Evolutionary conservation across 1,140 invertebrate species (phyloP), one percentile per base, ranked within the genome.

Genomic region (Sycobia sp.): DNA sequence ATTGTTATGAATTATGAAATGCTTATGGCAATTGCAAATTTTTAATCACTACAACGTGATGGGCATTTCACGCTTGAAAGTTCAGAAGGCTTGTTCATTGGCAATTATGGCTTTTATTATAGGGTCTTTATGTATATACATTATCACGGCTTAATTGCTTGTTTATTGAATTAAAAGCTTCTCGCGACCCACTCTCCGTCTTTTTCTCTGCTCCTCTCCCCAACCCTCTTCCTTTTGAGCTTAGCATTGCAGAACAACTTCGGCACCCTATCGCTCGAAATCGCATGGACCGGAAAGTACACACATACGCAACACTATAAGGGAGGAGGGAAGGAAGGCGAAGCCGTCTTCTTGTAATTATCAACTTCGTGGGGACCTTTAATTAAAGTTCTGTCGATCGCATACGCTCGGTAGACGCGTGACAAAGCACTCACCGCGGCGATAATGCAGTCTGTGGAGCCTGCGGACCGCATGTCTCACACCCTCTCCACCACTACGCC

Each of bases 21-120:
- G n/a, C n/a, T n/a, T n/a, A n/a, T n/a, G n/a, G n/a, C n/a, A n/a
- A n/a, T n/a, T 25, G 44, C 44, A 59, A 59, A 46, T 59, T 59
- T 59, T 59, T 59, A 59, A 59, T 59, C 46, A 59, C 57, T 59
- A 1, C 46, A 47, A 59, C 57, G 57, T 59, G 57, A 59, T 46
- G 49, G 57, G 57, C 57, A 50, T 59, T 50, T 59, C 36, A 22
- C 44, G 55, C 54, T 25, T 58, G 14, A 14, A 43, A 10, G 4
- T 32, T 32, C 29, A 32, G 29, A 32, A 32, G 4, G 11, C 29
- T 7, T 4, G 11, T 11, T 32, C 4, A 11, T 32, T 7, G 29
- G 29, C 29, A 11, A n/a, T 9, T 4, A 20, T 20, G 20, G 44
- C 56, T 58, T 46, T 58, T 58, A 58, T 58, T 49, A 43, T 14